Evolutionary conservation across 2,888 invertebrate genomes (phyloP), one percentile per base, ranked within the genome.

Genomic region (Uloborus plumipes): DNA sequence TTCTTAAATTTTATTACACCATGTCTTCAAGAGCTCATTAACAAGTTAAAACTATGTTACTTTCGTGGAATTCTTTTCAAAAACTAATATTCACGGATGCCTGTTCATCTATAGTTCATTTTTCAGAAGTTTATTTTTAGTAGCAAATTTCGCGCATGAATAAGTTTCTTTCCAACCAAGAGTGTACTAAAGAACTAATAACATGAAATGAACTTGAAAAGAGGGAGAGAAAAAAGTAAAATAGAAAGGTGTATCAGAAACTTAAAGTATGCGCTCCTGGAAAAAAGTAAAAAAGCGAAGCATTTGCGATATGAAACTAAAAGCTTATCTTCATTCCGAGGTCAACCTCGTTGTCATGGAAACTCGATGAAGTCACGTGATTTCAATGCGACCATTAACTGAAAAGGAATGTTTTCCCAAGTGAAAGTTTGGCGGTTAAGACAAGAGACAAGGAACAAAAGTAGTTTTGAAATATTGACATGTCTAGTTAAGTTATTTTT

Each of bases 261-360:
- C 74, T 74, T 74, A 22, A 55, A 74, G 64, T 74, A 64, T 49
- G 69, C 62, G 61, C 64, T 61, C 49, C 70, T 69, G 26, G 20
- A 55, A 65, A 66, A 31, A 61, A 61, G 64, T 18, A 64, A 39
- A 55, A 69, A 64, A 70, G 47, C 47, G 39, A 20, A 18, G 20
- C 55, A 58, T 47, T n/a, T 62, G 67, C 62, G 64, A 70, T 77
- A 77, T 77, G 77, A 64, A 71, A 77, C 69, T 70, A 64, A 70
- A 77, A 51, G 70, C 69, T 77, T 77, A 77, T 77, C 77, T 77
- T 70, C 50, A 64, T 77, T 70, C 58, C 69, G 76, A 58, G 77
- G 77, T 77, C 70, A 77, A 51, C 39, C 47, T 61, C 22, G 77
- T 77, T 71, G 31, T 71, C 70, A 71, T 77, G 70, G 70, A 7